Evolutionary conservation across 2,113 vertebrate species (phyloP).

Genomic region (Crocuta crocuta): DNA sequence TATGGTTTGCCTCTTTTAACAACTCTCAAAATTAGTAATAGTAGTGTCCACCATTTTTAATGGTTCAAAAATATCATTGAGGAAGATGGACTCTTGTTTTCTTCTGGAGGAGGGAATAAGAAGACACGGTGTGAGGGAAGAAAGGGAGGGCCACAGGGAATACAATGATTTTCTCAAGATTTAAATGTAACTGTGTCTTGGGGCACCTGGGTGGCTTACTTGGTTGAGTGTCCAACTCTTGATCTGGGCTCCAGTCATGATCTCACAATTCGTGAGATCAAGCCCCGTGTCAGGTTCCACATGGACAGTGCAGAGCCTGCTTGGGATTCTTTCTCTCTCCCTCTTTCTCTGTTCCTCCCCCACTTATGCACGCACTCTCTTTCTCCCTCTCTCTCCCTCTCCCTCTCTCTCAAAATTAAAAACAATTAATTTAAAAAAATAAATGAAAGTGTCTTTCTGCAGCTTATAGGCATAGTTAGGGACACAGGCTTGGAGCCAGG

Average conservation of each 20-base stretch:
- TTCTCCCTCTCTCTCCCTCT: no score
- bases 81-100: neutral
- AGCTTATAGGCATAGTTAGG: constrained; percentile 16
- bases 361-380: no score
- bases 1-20: neutral
- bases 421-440: neutral
- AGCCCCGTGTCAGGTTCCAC: no score
- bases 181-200: neutral
- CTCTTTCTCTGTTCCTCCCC: no score
- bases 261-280: no score
- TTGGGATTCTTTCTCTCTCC: no score
- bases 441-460: neutral
- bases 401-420: no score
- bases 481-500: neutral
- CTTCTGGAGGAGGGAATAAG: neutral
- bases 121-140: neutral
- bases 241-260: no score
- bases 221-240: no score
- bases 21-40: constrained; percentile 15
- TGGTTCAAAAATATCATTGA: neutral
- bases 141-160: neutral
- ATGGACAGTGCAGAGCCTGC: no score
- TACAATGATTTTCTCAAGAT: neutral
- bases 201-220: no score
- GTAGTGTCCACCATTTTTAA: neutral